Base-by-base conservation (phyloP, 1,140 invertebrate species). In the Eumaeus atala region DNA sequence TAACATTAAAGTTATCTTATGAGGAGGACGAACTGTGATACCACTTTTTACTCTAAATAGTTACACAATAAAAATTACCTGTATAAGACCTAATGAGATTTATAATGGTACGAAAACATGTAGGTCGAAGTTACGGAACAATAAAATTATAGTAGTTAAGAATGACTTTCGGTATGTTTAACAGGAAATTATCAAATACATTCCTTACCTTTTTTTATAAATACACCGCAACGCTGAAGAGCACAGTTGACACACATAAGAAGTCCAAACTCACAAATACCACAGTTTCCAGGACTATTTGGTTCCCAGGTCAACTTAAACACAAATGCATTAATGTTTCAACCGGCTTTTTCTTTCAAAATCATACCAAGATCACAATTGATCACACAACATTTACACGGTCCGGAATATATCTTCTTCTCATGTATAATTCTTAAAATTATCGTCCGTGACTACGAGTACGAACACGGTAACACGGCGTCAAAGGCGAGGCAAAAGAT, bases 391-490 rank as follows among this genome's bases (percentile, higher is more conserved):
- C 61, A 61, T 56, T 53, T 59, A 57, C 42, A 59, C 58, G 56
- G 52, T 58, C 71, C 61, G 70, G 62, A 72, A 72, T 64, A 71
- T 75, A 70, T 74, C 70, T 63, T 64, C 74, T n/a, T 70, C 75
- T 84, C 80, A 81, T 74, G 72, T 67, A 77, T 55, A 74, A 72
- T 67, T 73, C 67, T 54, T 70, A 65, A 60, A 63, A 77, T 70
- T 81, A 81, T 78, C 76, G 84, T 84, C 76, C 69, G 77, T 77
- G 76, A 77, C 68, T 82, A 64, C 75, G 73, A 86, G 77, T 81
- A 86, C 83, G 76, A 78, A 71, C 74, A 74, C 77, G 73, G 80
- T 74, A 28, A 72, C 74, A 72, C 77, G 74, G 83, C 77, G 69
- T 78, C 78, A 73, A 77, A 71, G 68, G 72, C 77, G 71, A 82